Conservation (phyloP, 2,797 vertebrate species). For the Stomatorhinus walkeri region DNA sequence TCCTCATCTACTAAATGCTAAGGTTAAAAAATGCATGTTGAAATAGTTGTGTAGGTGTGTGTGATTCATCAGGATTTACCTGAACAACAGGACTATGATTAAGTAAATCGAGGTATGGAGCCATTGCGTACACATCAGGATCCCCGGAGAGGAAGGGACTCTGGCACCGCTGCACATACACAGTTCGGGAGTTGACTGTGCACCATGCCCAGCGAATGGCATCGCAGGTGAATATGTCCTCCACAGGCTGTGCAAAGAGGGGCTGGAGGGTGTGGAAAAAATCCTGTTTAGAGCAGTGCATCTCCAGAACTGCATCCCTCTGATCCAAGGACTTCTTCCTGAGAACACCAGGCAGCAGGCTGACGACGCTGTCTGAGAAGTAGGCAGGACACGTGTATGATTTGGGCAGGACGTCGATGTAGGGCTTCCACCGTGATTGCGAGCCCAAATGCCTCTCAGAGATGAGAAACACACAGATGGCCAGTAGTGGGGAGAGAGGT, state of each 20-base stretch:
- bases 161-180: slow-evolving; percentile 68
- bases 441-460: slow-evolving; percentile 67
- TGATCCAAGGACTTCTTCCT: slow-evolving; percentile 63
- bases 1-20: neutral
- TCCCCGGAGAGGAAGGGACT: slow-evolving; percentile 63
- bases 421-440: slow-evolving; percentile 76
- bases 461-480: slow-evolving; percentile 78
- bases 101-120: slow-evolving; percentile 85
- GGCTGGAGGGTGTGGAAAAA: slow-evolving; percentile 79
- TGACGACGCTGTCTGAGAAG: slow-evolving; percentile 53
- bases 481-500: slow-evolving; percentile 69
- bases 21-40: neutral
- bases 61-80: slow-evolving; percentile 52
- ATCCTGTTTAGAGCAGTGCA: slow-evolving; percentile 55
- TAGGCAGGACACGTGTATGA: slow-evolving; percentile 76
- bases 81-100: slow-evolving; percentile 81
- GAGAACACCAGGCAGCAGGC: slow-evolving; percentile 62
- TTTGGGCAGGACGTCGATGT: slow-evolving; percentile 73
- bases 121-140: slow-evolving; percentile 73
- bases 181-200: slow-evolving; percentile 83
- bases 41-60: neutral
- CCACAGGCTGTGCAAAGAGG: slow-evolving; percentile 59
- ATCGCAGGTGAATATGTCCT: slow-evolving; percentile 63
- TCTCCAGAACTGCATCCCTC: slow-evolving; percentile 51
- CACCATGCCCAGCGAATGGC: slow-evolving; percentile 91